A percentile compares a stretch with the other conserved stretches of the same genome.
Evolutionary conservation across 1,140 invertebrate genomes (phyloP).

Genomic region (Macrobrachium rosenbergii): DNA sequence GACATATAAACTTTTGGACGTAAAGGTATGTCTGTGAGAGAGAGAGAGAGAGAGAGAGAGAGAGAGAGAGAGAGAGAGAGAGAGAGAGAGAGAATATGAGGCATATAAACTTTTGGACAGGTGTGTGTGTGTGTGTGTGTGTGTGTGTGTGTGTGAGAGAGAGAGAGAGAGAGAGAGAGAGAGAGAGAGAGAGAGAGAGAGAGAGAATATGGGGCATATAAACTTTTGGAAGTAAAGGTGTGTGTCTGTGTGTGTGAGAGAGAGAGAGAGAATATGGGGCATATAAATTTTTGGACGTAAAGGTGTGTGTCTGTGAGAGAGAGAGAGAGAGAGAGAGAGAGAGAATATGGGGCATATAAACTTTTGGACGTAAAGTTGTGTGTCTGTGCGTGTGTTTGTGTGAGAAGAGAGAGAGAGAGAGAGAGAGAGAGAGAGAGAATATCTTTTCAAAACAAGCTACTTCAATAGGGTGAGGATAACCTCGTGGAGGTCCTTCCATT

Average conservation of each 20-base stretch:
- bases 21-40: not conserved
- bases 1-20: not conserved
- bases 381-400: not conserved
- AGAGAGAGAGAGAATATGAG: conserved; percentile 9
- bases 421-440: not conserved
- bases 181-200: conserved; percentile 4
- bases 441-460: too few species aligned
- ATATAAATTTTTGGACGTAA: not conserved
- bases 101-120: not conserved
- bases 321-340: conserved; percentile 8
- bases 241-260: not conserved
- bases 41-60: not conserved
- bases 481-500: too few species aligned
- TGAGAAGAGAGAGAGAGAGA: not conserved
- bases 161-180: not conserved
- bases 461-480: too few species aligned
- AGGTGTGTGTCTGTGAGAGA: not conserved
- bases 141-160: too few species aligned
- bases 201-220: not conserved
- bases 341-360: not conserved
- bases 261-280: not conserved
- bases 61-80: conserved; percentile 4
- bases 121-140: not conserved
- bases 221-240: not conserved
- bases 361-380: not conserved